Conservation (phyloP, 1,140 invertebrate genomes). For the Drosophila carrolli region DNA sequence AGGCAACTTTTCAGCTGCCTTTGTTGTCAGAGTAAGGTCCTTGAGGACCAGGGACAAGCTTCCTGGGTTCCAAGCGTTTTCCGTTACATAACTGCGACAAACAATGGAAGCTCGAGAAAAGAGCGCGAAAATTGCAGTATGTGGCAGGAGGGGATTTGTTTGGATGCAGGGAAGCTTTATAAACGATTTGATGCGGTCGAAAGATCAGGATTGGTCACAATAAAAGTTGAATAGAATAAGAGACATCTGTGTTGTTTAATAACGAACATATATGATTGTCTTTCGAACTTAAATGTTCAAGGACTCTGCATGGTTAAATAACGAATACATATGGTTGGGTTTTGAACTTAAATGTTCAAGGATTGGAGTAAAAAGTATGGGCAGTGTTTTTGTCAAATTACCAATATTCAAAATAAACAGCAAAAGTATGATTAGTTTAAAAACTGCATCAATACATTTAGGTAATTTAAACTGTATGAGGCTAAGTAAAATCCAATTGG, state of each 20-base stretch:
- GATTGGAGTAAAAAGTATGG: too few relatives aligned
- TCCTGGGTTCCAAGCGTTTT: conserved; percentile 16
- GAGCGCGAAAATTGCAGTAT: conserved; percentile 58
- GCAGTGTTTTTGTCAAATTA: too few relatives aligned
- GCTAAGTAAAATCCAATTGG: too few relatives aligned
- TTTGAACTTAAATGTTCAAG: not conserved
- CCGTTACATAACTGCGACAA: conserved; percentile 30
- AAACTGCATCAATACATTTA: too few relatives aligned
- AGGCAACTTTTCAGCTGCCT: conserved; percentile 30
- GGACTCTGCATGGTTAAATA: not conserved
- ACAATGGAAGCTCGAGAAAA: conserved; percentile 49
- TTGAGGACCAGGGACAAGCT: conserved; percentile 36
- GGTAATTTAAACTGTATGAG: too few relatives aligned
- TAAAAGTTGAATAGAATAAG: not conserved
- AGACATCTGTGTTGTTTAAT: not conserved
- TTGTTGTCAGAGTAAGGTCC: conserved; percentile 35
- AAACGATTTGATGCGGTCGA: conserved; percentile 12
- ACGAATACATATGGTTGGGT: not conserved
- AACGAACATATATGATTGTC: not conserved
- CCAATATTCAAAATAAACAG: too few relatives aligned
- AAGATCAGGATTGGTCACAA: conserved; percentile 9
- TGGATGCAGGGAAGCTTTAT: conserved; percentile 4
- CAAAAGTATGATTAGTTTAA: too few relatives aligned
- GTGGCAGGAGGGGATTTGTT: conserved; percentile 6
- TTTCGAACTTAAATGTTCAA: not conserved